These are phyloP conservation scores for Trichoplusia ni DNA, from an alignment of 1,140 invertebrate species.

Conservation along the genomic window DNA sequence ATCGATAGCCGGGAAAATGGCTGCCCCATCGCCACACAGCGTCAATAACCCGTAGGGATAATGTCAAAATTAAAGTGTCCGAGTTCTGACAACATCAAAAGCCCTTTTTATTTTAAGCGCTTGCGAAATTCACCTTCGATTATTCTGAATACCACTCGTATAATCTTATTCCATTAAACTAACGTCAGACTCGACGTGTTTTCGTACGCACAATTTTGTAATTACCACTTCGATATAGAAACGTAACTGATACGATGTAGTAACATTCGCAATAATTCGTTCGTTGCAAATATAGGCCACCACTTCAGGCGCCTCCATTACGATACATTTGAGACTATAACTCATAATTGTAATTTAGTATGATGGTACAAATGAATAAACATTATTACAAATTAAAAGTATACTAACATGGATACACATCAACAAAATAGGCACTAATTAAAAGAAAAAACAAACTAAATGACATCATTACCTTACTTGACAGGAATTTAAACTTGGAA, in stretches of 20 bases:
- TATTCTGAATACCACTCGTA: no score
- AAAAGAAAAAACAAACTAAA: no score
- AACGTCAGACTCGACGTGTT: no score
- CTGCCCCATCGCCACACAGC: slow-evolving; percentile 23
- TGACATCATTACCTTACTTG: no score
- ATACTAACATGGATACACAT: no score
- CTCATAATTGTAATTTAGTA: slow-evolving; percentile 30
- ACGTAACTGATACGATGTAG: slow-evolving; percentile 25
- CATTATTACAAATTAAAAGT: no score
- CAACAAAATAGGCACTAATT: no score
- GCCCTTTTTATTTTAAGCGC: slow-evolving; percentile 11
- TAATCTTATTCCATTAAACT: no score
- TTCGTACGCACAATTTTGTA: background rate
- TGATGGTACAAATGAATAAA: slow-evolving; percentile 22
- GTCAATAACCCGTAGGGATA: slow-evolving; percentile 13
- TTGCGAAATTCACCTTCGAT: background rate
- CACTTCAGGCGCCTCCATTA: slow-evolving; percentile 52
- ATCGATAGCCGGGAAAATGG: slow-evolving; percentile 53
- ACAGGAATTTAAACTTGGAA: slow-evolving; percentile 1
- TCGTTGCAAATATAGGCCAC: slow-evolving; percentile 56
- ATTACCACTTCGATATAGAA: background rate
- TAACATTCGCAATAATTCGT: slow-evolving; percentile 55
- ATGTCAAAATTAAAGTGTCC: slow-evolving; percentile 5
- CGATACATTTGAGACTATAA: slow-evolving; percentile 30
- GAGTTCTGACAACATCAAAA: slow-evolving; percentile 34